Evolutionary conservation across 64 coral and sea anemone species (phyloP), one percentile per base, ranked within the genome.

Genomic region (Stichodactyla helianthus): DNA sequence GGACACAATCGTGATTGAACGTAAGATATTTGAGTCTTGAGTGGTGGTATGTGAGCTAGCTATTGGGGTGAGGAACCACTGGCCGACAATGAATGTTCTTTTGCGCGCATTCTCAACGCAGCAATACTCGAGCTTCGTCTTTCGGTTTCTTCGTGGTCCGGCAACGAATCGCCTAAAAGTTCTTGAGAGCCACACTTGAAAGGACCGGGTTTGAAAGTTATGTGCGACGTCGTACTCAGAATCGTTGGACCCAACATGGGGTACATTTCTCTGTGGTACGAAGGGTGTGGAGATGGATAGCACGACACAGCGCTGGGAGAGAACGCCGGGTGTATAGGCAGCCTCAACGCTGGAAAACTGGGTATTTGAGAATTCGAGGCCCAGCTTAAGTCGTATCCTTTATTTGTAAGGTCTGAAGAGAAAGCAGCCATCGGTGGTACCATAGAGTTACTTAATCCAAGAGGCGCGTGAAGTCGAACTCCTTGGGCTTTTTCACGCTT

Each of bases 401-500:
- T 97, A 51, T 84, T 87, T 4, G 25, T 7, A 14, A 83, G 57
- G 16, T 97, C 91, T 64, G 92, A 53, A 12, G 94, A 79, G 44
- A 92, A 97, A 17, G 87, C 57, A 8, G 93, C 77, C 55, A 97
- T 61, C 0, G 91, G 94, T 23, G 94, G 94, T 1, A 97, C 88
- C 0, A 97, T 10, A 51, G 64, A 76, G 54, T 97, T 97, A 12
- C 80, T 82, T 28, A 97, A 62, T 25, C 90, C 93, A 5, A 99
- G 64, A 7, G 97, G 93, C 19, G 97, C 93, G 54, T 99, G 97
- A 0, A 94, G 20, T 0, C 97, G 71, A 6, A 99, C 86, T 19
- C 97, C 97, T 53, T 99, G 97, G 0, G 97, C 87, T 55, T 99
- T 99, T 59, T 99, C 97, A 2, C 97, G 84, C 70, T 99, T 99